Conservation (phyloP, 2,113 vertebrate species). For the Rousettus leschenaultii region DNA sequence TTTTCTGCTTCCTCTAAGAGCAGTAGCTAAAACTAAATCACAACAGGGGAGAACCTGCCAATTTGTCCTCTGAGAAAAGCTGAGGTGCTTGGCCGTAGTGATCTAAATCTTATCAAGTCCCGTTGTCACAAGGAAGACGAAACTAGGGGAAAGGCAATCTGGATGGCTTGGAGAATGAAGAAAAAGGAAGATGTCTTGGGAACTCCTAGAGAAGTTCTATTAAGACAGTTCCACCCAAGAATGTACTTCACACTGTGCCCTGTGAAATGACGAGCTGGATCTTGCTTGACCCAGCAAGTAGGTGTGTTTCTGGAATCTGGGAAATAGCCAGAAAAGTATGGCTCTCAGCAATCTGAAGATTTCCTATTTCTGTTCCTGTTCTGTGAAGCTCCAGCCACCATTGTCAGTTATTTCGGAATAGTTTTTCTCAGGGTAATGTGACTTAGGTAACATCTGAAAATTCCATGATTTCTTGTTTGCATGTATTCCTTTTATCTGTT, state of each 20-base stretch:
- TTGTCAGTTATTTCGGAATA: fast-evolving
- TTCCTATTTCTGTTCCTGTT: neutral
- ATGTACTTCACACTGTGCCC: neutral
- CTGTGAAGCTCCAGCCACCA: neutral
- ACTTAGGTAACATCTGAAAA: neutral
- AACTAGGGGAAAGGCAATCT: neutral
- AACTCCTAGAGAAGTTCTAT: neutral
- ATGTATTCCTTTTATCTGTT: neutral
- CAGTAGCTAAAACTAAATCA: neutral
- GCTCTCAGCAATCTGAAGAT: neutral
- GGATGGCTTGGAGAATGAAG: neutral
- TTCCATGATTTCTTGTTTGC: neutral
- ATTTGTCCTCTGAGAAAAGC: neutral
- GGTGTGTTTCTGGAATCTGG: neutral
- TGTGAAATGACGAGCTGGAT: neutral
- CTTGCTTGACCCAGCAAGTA: neutral
- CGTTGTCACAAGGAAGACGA: neutral
- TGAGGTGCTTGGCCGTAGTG: neutral
- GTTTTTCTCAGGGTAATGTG: neutral
- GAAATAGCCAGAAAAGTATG: neutral
- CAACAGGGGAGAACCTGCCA: neutral
- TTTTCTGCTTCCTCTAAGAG: neutral
- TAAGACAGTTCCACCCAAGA: neutral
- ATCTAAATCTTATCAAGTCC: neutral
- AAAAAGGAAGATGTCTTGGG: neutral